Conservation (phyloP, 2,113 vertebrate species). For the Abramis brama region DNA sequence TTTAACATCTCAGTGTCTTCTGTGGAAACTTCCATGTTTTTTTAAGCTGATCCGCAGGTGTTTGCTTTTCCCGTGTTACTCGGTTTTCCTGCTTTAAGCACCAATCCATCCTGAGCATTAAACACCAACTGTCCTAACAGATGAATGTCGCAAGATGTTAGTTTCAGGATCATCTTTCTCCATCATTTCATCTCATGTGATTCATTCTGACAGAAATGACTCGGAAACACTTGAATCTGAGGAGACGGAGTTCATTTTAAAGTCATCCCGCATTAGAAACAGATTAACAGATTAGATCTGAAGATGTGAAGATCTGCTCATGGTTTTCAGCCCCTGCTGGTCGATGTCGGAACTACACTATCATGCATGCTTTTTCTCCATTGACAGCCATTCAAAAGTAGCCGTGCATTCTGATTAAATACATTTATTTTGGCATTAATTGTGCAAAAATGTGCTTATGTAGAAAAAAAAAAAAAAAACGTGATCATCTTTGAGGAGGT, state of each 20-base stretch:
- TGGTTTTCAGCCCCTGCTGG: not conserved
- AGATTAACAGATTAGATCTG: not conserved
- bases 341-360: not conserved
- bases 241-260: not conserved
- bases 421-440: not conserved
- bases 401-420: not conserved
- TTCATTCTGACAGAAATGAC: not conserved
- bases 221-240: not conserved
- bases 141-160: not conserved
- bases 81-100: not conserved
- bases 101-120: not conserved
- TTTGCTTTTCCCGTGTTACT: not conserved
- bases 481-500: not conserved
- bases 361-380: not conserved
- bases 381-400: not conserved
- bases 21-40: not conserved
- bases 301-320: not conserved
- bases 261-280: not conserved
- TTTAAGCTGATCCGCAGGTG: conserved; percentile 9
- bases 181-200: not conserved
- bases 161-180: not conserved
- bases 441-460: not conserved
- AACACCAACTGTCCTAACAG: not conserved
- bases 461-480: not conserved
- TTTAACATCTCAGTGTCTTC: not conserved